Base-by-base conservation (phyloP, 2,797 vertebrate genomes). In the Geotria australis region DNA sequence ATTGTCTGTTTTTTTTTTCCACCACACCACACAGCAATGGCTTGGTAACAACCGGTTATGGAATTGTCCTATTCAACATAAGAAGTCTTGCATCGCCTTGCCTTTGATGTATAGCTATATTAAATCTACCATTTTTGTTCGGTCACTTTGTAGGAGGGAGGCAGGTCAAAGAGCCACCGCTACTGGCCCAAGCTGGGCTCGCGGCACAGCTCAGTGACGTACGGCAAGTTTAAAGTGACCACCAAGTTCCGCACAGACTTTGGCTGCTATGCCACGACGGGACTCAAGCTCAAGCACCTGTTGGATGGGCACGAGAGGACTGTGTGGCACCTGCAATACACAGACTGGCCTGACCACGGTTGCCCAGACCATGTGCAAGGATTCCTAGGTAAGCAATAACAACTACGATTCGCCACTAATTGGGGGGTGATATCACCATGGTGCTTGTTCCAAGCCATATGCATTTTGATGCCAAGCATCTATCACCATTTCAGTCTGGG, bases 181-280 rank as follows among this genome's bases (percentile, higher is more conserved):
- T 95, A 96, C 45, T 96, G 89, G 89, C 89, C 89, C 59, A 94
- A 93, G 69, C 75, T 95, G 68, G 89, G 85, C 64, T 93, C 85
- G 63, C 91, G 85, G 61, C 85, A 95, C 73, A 95, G 84, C 71
- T 93, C 89, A 0, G 83, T 83, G 63, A 95, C 86, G 5, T 86
- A 96, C 0, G 89, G 89, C 63, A 93, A 89, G 68, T 96, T 91
- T 73, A 96, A 96, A 70, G 86, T 96, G 68, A 96, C 86, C 60
- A 95, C 84, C 14, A 94, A 94, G 64, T 96, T 96, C 70, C 82
- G 86, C 62, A 96, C 89, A 0, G 89, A 95, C 74, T 95, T 85
- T 0, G 85, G 83, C 66, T 86, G 81, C 74, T 94, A 89, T 53
- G 89, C 89, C 59, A 96, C 88, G 58, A 96, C 85, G 1, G 89